Evolutionary conservation across 1,140 invertebrate genomes (phyloP), one percentile per base, ranked within the genome.

Genomic region (Meloidogyne exigua): DNA sequence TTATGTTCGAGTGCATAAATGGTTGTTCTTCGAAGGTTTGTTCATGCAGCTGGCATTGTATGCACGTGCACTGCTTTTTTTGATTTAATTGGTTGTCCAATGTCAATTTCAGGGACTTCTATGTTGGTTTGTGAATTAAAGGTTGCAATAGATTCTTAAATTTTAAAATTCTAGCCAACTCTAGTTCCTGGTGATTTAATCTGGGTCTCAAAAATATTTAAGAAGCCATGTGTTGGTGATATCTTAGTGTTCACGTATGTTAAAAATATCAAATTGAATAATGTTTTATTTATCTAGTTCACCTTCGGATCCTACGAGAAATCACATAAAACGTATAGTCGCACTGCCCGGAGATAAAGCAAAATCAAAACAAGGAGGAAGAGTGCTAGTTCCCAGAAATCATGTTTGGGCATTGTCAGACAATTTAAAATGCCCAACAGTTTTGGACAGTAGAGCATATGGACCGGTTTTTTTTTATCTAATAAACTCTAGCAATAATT

Each of bases 381-480:
- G 44, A 11, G 28, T 44, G 13, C 15, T 28, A 12, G 69, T 81
- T 18, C 63, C 77, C 3, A 26, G 62, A n/a, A 67, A 68, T 62
- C 76, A 82, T 64, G 77, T 39, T 23, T 81, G 80, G 80, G 80
- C 80, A 67, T 21, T 64, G n/a, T 81, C 80, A 28, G 80, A 81
- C 26, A 81, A 81, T 65, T 57, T 57, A n/a, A 57, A 57, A 57
- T n/a, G 18, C 21, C 63, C 80, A 15, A 44, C 72, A 25, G 73
- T 65, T 7, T 57, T 79, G 39, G 80, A 81, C 62, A 82, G 80
- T 39, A 66, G 67, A 49, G 36, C 62, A 18, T 81, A 81, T 68
- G 80, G 80, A 64, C 80, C 80, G 42, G 80, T 81, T 15, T 42
- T 64, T 67, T 26, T 21, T 65, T 21, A 15, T 23, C 76, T 4